A percentile compares a stretch with the other conserved stretches of the same genome.
Conservation (phyloP, 2,888 invertebrate species). For the Norana najaformis region DNA sequence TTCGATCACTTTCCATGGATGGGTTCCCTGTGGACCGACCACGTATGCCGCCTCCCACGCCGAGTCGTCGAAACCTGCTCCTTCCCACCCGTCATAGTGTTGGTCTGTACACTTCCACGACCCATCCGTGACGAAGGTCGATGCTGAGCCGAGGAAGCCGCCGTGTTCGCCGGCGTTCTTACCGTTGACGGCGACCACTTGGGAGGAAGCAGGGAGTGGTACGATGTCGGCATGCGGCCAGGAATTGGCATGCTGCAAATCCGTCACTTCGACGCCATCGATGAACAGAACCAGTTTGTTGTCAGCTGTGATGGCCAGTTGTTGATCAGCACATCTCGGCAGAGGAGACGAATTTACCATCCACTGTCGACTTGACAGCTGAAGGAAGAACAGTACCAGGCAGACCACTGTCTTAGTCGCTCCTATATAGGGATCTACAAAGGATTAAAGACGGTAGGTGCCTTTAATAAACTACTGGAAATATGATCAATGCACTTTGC, state of each 20-base stretch:
- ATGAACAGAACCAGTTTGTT: constrained; percentile 3
- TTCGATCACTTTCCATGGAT: background rate
- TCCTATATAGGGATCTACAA: background rate
- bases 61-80: background rate
- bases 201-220: background rate
- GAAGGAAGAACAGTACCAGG: background rate
- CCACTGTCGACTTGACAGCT: background rate
- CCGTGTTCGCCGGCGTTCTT: background rate
- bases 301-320: background rate
- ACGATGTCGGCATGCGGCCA: background rate
- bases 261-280: background rate
- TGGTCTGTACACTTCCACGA: background rate
- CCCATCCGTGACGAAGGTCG: background rate
- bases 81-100: background rate
- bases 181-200: background rate
- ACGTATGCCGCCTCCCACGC: background rate
- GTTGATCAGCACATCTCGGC: background rate
- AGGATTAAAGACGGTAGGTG: background rate
- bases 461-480: background rate
- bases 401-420: background rate
- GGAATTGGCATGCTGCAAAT: background rate
- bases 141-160: background rate
- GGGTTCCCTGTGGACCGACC: background rate
- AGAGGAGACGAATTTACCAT: background rate
- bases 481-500: background rate